phyloP scores from a whole-genome alignment of 2,797 vertebrate species.

The Myoxocephalus aenaeus region DNA sequence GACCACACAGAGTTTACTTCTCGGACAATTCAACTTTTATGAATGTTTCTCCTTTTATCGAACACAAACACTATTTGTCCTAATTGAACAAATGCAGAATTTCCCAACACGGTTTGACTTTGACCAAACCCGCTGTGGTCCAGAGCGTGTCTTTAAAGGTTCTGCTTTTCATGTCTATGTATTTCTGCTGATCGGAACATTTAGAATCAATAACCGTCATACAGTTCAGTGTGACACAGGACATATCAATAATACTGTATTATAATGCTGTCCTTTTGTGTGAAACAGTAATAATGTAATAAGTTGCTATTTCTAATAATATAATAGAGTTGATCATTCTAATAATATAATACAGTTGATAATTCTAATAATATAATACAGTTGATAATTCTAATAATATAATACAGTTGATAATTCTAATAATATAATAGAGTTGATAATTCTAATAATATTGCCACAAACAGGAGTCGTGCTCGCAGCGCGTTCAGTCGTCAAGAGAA shows the following conservation, averaged over 20 bases:
- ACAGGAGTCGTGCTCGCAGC: constrained; percentile 3
- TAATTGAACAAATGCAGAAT: not conserved
- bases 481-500: not conserved
- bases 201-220: not conserved
- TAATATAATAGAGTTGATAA: not conserved
- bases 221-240: not conserved
- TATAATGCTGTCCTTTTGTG: not conserved
- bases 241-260: not conserved
- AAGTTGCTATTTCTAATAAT: no score
- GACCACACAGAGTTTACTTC: not conserved
- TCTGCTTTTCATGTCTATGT: not conserved
- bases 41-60: not conserved
- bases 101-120: not conserved
- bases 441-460: not conserved
- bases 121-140: not conserved
- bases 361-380: not conserved
- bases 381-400: not conserved
- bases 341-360: not conserved
- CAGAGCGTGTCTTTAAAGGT: not conserved
- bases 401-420: not conserved
- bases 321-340: no score
- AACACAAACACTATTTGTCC: not conserved
- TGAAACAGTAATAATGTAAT: not conserved
- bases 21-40: not conserved
- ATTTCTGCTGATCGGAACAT: not conserved